Evolutionary conservation across 2,888 invertebrate genomes (phyloP).

Genomic region (Pristionchus maxplancki): DNA sequence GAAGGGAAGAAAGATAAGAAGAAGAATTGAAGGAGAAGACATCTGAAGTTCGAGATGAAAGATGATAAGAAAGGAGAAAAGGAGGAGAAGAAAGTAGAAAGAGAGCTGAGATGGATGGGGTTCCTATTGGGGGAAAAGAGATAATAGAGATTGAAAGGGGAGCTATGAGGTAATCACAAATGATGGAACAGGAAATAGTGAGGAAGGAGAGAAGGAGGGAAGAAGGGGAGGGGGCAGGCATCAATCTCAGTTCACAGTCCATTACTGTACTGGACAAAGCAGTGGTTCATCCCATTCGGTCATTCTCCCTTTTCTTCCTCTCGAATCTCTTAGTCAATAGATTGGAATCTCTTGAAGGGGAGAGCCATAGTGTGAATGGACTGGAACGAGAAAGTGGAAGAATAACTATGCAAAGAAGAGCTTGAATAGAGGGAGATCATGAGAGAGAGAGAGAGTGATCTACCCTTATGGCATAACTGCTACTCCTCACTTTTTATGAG

Average conservation of each 20-base stretch:
- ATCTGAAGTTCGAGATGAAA: slow-evolving; percentile 29
- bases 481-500: neutral
- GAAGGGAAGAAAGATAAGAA: slow-evolving; percentile 30
- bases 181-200: slow-evolving; percentile 40
- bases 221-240: slow-evolving; percentile 21
- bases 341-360: neutral
- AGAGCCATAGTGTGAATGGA: slow-evolving; percentile 12
- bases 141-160: slow-evolving; percentile 46
- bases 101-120: neutral
- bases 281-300: slow-evolving; percentile 18
- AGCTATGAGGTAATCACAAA: slow-evolving; percentile 49
- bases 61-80: neutral
- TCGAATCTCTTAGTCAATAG: slow-evolving; percentile 18
- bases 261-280: slow-evolving; percentile 20
- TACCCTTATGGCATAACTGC: neutral
- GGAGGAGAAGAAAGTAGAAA: neutral
- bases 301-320: slow-evolving; percentile 37
- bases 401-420: slow-evolving; percentile 19
- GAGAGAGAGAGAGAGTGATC: slow-evolving; percentile 10
- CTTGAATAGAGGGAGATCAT: neutral
- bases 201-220: slow-evolving; percentile 41
- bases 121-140: neutral
- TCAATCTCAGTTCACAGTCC: neutral
- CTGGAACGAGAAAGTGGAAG: slow-evolving; percentile 31
- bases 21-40: neutral